Base-by-base conservation (phyloP, 2,113 vertebrate genomes). In the Amblyopsis rosae region DNA sequence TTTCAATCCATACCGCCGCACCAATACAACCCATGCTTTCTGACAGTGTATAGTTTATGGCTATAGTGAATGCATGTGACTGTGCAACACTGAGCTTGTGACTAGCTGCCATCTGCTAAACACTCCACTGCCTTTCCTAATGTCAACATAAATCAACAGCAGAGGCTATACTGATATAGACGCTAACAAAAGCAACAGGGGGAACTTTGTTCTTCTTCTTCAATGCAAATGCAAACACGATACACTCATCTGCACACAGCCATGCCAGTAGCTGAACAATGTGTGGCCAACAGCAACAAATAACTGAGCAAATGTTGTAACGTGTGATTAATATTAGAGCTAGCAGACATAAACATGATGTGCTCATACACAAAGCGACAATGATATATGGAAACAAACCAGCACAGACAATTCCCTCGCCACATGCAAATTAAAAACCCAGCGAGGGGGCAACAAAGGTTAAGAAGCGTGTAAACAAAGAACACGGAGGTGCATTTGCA, bases 371-470 rank as follows among this genome's bases (percentile, higher is more conserved):
- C 35, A 17, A 32, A 3, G 16, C 55, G 45, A 55, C 82, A 69
- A 12, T 4, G 68, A 77, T 64, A 72, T 70, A 62, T 62, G 81
- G 71, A 53, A 72, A 50, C 13, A 50, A 70, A 75, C 76, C 78
- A 67, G 57, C 78, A 65, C 69, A 6, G 69, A 68, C 12, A 59
- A 68, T 62, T 59, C 62, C 54, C 64, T 68, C 16, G 15, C 62
- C 13, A 3, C 58, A 58, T 60, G 5, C n/a, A 62, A 71, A 82
- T 87, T 84, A 76, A 79, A 79, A 76, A 83, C 69, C 35, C 67
- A 80, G 68, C 63, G 76, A 82, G 77, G 68, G 57, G 73, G 74
- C 80, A 59, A 65, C 75, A 74, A 69, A 69, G 70, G 11, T 9
- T 67, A 55, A 79, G 81, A 81, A 60, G 67, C 72, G 12, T 0